phyloP scores from a whole-genome alignment of 1,140 invertebrate species.

The Drosophila funebris region DNA sequence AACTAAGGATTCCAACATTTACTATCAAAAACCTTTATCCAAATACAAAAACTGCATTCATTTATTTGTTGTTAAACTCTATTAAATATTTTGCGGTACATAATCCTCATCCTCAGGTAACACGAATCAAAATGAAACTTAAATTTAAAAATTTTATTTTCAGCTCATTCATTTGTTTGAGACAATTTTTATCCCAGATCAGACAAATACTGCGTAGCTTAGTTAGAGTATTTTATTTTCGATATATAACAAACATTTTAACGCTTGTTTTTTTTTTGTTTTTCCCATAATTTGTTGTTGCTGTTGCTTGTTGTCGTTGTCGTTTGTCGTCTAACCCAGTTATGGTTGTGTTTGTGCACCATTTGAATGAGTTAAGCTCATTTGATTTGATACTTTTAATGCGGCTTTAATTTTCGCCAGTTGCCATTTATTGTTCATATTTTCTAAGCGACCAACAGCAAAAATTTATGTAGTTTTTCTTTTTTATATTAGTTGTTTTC shows the following conservation, averaged over 20 bases:
- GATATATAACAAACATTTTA: constrained; percentile 2
- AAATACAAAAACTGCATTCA: too few relatives aligned
- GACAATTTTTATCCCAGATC: neutral
- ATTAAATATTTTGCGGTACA: too few relatives aligned
- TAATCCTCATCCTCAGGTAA: too few relatives aligned
- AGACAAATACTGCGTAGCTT: neutral
- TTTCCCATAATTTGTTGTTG: neutral
- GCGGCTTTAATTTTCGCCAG: constrained; percentile 43
- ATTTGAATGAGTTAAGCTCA: constrained; percentile 57
- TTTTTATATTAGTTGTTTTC: neutral
- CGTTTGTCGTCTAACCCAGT: constrained; percentile 29
- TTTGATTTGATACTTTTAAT: constrained; percentile 61
- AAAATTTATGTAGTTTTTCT: constrained; percentile 31
- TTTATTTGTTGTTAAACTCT: too few relatives aligned
- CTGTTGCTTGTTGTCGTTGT: constrained; percentile 4
- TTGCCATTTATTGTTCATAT: constrained; percentile 41
- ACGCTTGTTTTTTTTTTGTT: neutral
- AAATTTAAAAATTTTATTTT: too few relatives aligned
- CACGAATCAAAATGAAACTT: too few relatives aligned
- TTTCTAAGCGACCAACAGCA: constrained; percentile 24
- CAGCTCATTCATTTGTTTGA: neutral
- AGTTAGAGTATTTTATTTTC: constrained; percentile 1
- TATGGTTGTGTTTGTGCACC: constrained; percentile 43
- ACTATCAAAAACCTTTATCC: too few relatives aligned
- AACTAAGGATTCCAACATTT: too few relatives aligned